Percentiles rank a stretch among this genome's conserved stretches.
Evolutionary conservation across 1,140 invertebrate genomes (phyloP).

Genomic region (Drosophila trapezifrons): DNA sequence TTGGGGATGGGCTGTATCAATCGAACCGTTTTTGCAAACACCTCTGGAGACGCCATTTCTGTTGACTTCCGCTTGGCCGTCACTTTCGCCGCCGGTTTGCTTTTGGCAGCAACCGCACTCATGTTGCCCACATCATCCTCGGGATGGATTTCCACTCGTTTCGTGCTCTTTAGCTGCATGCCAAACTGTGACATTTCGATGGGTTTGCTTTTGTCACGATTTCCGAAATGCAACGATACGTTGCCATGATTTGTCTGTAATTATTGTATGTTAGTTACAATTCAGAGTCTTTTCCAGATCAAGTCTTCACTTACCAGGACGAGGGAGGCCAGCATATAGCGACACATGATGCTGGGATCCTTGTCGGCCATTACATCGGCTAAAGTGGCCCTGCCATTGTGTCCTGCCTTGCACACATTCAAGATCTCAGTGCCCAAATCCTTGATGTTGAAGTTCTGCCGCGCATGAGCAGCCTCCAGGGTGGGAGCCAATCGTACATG

Average conservation of each 20-base stretch:
- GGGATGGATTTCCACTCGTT: conserved; percentile 50
- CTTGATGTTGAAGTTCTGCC: conserved; percentile 77
- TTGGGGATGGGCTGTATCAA: conserved; percentile 64
- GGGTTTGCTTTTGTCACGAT: conserved; percentile 40
- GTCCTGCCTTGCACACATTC: conserved; percentile 41
- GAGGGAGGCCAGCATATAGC: conserved; percentile 72
- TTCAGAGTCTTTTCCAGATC: neutral
- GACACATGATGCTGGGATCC: conserved; percentile 60
- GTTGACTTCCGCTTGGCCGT: conserved; percentile 10
- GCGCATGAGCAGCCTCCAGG: conserved; percentile 65
- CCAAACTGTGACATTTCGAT: conserved; percentile 41
- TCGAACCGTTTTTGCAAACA: conserved; percentile 58
- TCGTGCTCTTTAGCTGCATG: conserved; percentile 47
- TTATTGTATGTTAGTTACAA: neutral
- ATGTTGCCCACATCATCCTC: conserved; percentile 69
- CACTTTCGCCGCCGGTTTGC: neutral
- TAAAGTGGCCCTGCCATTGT: conserved; percentile 45
- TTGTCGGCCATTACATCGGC: conserved; percentile 60
- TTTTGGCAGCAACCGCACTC: neutral
- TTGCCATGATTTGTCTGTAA: conserved; percentile 54
- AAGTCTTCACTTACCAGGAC: conserved; percentile 58
- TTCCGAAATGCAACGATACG: conserved; percentile 16
- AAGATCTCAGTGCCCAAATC: conserved; percentile 71
- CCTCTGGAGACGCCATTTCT: conserved; percentile 4
- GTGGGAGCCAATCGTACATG: conserved; percentile 67